Conservation (phyloP, 2,888 invertebrate species). For the Muscina levida region DNA sequence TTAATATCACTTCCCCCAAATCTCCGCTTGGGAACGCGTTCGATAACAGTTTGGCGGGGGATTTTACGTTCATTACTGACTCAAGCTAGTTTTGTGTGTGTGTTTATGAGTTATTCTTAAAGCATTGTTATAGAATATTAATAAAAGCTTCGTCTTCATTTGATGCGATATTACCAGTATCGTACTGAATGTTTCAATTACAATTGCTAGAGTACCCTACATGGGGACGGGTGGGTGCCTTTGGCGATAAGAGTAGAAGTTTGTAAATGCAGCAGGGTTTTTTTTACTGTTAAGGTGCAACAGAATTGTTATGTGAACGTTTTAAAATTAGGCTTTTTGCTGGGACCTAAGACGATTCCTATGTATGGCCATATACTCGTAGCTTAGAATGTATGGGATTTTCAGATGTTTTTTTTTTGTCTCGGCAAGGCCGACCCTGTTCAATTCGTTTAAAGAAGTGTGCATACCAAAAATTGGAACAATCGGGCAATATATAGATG, state of each 20-base stretch:
- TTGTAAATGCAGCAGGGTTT: too few species aligned
- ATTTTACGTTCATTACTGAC: not conserved
- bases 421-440: too few species aligned
- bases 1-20: not conserved
- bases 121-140: slow-evolving; percentile 45
- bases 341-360: too few species aligned
- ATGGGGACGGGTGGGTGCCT: not conserved
- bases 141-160: slow-evolving; percentile 52
- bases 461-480: too few species aligned
- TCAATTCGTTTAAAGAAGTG: too few species aligned
- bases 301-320: too few species aligned
- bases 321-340: too few species aligned
- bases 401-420: too few species aligned
- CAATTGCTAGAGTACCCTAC: slow-evolving; percentile 11
- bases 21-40: not conserved
- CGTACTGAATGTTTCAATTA: not conserved
- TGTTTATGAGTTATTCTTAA: not conserved
- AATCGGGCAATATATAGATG: too few species aligned
- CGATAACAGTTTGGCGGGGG: not conserved
- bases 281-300: not conserved
- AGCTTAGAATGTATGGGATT: too few species aligned
- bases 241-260: not conserved
- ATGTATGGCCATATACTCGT: too few species aligned
- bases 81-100: not conserved
- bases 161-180: not conserved